Evolutionary conservation across 92 coral and sea anemone species (phyloP).

Genomic region (Blastomussa wellsi): DNA sequence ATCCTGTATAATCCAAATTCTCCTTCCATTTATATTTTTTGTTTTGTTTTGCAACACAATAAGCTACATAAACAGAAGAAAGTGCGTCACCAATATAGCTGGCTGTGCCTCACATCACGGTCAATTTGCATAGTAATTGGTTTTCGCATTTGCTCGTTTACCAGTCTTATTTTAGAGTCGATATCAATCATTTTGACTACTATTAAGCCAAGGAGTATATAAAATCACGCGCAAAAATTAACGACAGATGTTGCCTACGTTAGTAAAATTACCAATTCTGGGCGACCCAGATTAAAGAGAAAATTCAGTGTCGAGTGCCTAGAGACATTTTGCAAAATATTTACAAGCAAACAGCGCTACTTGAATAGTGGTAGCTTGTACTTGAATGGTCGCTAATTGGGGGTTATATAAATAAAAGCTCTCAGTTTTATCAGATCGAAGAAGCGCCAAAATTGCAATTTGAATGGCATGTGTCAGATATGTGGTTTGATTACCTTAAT

Average conservation of each 20-base stretch:
- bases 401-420: neutral
- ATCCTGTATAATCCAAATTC: neutral
- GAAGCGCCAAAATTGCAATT: too few relatives aligned
- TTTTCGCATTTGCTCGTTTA: neutral
- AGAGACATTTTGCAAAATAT: neutral
- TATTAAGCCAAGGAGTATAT: neutral
- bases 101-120: neutral
- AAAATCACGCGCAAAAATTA: neutral
- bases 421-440: neutral
- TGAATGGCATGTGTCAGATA: too few relatives aligned
- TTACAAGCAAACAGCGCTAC: neutral
- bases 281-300: neutral
- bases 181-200: neutral
- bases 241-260: neutral
- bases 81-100: neutral
- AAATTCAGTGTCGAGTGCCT: too few relatives aligned
- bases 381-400: neutral
- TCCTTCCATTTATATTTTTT: too few relatives aligned
- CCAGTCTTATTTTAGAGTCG: neutral
- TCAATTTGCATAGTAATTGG: neutral
- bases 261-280: neutral
- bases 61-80: neutral
- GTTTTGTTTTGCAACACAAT: too few relatives aligned
- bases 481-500: neutral
- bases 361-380: neutral